Base-by-base conservation (phyloP, 2,888 invertebrate species). In the Bembecia ichneumoniformis region DNA sequence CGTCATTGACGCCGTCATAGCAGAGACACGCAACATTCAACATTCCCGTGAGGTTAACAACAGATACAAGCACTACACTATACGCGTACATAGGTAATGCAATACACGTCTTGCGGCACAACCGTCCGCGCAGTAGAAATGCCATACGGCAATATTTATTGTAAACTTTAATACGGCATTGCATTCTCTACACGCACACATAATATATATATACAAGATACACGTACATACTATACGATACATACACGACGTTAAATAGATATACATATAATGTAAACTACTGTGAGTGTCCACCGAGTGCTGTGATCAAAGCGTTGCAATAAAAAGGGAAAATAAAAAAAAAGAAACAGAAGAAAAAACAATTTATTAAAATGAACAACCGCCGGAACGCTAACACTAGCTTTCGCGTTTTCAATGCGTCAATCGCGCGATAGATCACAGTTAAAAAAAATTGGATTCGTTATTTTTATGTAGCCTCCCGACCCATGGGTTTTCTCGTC, bases 221-320 rank as follows among this genome's bases (percentile, higher is more conserved):
- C 55, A 55, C 36, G 11, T 45, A 40, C 40, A 40, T 40, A 44
- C 17, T 16, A 15, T 44, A 68, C 67, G 58, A 70, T 59, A 63
- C 55, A 58, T 53, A 58, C 49, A 58, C 51, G 56, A 15, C 35
- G 43, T 61, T 55, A 63, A 47, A 60, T 63, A 71, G 49, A 56
- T 59, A 66, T 56, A 67, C 68, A 74, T 51, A 71, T 55, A 71
- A 62, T 63, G 60, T 63, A 50, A 13, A 50, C 86, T 83, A 83
- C 84, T 79, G 84, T 81, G 86, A 83, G 78, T 77, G 74, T 80
- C 74, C 80, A 80, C 80, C 82, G 86, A 84, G 86, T 86, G 86
- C 86, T 81, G 84, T 83, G 86, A 83, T 83, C 71, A 71, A 86
- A 86, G 86, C 84, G 68, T 82, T 78, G 81, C 82, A 74, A 78